Percentiles rank a stretch among this genome's conserved stretches.
phyloP scores from a whole-genome alignment of 2,797 vertebrate species.

The Labeo calbasu region DNA sequence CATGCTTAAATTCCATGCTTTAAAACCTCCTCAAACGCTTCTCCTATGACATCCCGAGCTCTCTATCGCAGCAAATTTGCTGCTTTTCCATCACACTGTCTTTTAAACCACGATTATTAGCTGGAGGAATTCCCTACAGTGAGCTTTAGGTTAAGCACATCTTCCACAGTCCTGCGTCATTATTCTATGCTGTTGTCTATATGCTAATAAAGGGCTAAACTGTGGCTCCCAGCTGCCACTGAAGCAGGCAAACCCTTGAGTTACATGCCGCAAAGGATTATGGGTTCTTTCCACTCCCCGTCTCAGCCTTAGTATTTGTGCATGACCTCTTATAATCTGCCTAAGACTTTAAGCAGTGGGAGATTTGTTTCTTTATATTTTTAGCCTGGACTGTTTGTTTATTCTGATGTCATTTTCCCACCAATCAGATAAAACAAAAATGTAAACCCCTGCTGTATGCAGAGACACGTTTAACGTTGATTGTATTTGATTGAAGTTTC shows the following conservation, averaged over 20 bases:
- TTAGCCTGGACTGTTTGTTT: constrained; percentile 31
- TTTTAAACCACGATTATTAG: constrained; percentile 23
- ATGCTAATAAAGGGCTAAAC: constrained; percentile 56
- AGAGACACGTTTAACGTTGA: background rate
- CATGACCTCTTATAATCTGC: constrained; percentile 60
- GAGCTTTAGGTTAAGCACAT: constrained; percentile 32
- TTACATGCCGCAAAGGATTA: constrained; percentile 55
- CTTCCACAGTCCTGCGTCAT: constrained; percentile 39
- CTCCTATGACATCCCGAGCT: constrained; percentile 16
- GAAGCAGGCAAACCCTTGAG: constrained; percentile 41
- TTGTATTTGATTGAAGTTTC: background rate
- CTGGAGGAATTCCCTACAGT: constrained; percentile 35
- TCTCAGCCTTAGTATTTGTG: constrained; percentile 50
- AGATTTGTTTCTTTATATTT: constrained; percentile 52
- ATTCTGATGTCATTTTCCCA: constrained; percentile 37
- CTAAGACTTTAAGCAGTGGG: constrained; percentile 61
- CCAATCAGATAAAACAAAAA: background rate
- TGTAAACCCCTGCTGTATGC: background rate
- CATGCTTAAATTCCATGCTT: constrained; percentile 21
- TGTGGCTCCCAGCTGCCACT: constrained; percentile 32
- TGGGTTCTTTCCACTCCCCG: constrained; percentile 28
- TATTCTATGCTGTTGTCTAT: constrained; percentile 34
- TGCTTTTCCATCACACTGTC: constrained; percentile 43
- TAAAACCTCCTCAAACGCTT: constrained; percentile 26
- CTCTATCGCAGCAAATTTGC: constrained; percentile 50